A percentile compares a stretch with the other conserved stretches of the same genome.
Evolutionary conservation across 2,113 vertebrate genomes (phyloP).

Genomic region (Halcyon malimbica): DNA sequence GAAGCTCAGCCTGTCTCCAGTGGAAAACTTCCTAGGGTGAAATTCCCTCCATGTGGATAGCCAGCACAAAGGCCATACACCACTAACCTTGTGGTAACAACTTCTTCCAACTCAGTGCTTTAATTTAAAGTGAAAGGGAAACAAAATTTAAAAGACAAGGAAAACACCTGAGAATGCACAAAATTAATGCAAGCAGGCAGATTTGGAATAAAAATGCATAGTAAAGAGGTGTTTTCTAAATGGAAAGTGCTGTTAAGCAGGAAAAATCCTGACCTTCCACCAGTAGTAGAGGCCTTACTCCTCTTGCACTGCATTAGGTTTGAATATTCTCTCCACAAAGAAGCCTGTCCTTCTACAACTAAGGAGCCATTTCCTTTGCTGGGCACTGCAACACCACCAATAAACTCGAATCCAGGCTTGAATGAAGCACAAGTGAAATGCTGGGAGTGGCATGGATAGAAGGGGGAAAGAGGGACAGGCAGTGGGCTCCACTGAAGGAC

Average conservation of each 20-base stretch:
- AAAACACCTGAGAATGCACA: neutral
- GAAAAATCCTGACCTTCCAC: neutral
- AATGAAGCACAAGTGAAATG: neutral
- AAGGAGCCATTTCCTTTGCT: neutral
- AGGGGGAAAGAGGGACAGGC: neutral
- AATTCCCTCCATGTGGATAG: neutral
- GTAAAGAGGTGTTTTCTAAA: neutral
- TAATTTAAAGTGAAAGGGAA: neutral
- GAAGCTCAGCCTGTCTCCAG: neutral
- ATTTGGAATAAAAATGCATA: neutral
- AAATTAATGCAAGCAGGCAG: neutral
- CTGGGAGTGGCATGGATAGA: neutral
- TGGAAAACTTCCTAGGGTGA: neutral
- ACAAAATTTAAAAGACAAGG: neutral
- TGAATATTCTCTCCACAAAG: neutral
- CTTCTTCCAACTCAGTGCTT: neutral
- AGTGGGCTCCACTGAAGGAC: neutral
- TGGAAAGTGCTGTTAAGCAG: neutral
- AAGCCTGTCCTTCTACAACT: neutral
- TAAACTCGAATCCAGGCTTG: neutral
- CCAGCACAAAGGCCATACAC: neutral
- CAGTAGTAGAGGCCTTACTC: neutral
- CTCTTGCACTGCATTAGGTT: neutral
- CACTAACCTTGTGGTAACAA: neutral
- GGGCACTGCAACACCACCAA: neutral